Evolutionary conservation across 1,140 invertebrate genomes (phyloP).

Genomic region (Trigoniulus corallinus): DNA sequence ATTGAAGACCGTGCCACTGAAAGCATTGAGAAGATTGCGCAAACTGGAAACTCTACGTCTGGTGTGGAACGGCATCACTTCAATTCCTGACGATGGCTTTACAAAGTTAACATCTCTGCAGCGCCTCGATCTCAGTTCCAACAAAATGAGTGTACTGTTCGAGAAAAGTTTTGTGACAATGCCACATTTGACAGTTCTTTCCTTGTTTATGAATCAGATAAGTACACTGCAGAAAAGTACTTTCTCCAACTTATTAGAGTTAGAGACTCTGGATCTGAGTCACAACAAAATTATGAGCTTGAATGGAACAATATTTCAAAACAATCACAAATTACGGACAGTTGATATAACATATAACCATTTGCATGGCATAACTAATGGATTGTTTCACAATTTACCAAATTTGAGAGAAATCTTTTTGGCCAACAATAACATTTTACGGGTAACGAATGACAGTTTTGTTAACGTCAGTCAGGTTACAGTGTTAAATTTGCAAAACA

Average conservation of each 20-base stretch:
- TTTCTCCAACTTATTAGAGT: constrained; percentile 47
- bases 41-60: constrained; percentile 51
- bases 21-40: constrained; percentile 52
- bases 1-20: constrained; percentile 59
- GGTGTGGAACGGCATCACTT: constrained; percentile 62
- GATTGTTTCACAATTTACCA: constrained; percentile 57
- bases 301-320: constrained; percentile 39
- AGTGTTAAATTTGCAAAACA: constrained; percentile 72
- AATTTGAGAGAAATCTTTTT: constrained; percentile 63
- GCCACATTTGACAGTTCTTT: constrained; percentile 56
- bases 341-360: constrained; percentile 79
- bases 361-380: constrained; percentile 53
- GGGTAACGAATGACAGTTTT: constrained; percentile 64
- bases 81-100: constrained; percentile 51
- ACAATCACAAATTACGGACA: constrained; percentile 52
- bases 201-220: constrained; percentile 66
- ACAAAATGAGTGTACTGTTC: constrained; percentile 54
- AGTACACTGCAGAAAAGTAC: constrained; percentile 55
- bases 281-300: constrained; percentile 52
- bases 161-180: constrained; percentile 59
- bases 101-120: constrained; percentile 48
- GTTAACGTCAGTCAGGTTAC: constrained; percentile 51
- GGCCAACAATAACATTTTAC: constrained; percentile 77
- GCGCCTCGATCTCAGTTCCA: constrained; percentile 68
- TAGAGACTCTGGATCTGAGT: constrained; percentile 71